Evolutionary conservation across 2,113 vertebrate genomes (phyloP).

Genomic region (Lutjanus erythropterus): DNA sequence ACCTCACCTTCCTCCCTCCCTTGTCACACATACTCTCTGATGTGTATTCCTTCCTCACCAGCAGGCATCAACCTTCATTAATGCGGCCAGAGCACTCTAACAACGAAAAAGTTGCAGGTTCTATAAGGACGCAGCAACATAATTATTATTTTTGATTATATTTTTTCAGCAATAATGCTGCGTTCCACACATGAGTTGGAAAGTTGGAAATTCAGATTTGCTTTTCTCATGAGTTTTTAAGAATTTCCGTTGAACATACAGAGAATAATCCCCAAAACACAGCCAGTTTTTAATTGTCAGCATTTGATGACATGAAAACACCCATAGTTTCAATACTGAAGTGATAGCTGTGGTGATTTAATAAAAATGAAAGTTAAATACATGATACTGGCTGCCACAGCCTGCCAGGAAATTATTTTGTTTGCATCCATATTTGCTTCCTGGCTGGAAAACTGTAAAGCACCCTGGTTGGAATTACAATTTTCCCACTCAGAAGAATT

Average conservation of each 20-base stretch:
- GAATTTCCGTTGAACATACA: neutral
- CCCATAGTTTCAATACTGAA: too few species aligned
- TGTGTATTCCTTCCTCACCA: conserved; percentile 52
- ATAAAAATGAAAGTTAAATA: neutral
- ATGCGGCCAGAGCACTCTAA: conserved; percentile 18
- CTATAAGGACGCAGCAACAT: neutral
- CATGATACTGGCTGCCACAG: neutral
- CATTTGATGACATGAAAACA: too few species aligned
- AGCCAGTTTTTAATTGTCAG: too few species aligned
- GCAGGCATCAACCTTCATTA: conserved; percentile 43
- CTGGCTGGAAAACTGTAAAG: neutral
- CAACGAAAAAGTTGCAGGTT: neutral
- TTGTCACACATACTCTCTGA: conserved; percentile 27
- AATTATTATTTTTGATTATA: neutral
- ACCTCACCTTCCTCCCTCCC: neutral
- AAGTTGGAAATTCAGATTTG: conserved; percentile 9
- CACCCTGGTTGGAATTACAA: neutral
- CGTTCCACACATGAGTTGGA: neutral
- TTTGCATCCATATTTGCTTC: neutral
- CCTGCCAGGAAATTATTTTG: neutral
- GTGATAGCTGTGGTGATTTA: neutral
- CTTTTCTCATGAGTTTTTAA: neutral
- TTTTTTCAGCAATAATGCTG: neutral
- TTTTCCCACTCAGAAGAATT: neutral
- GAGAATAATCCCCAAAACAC: neutral